phyloP scores from a whole-genome alignment of 2,888 invertebrate genomes.

The Catonia carolina region DNA sequence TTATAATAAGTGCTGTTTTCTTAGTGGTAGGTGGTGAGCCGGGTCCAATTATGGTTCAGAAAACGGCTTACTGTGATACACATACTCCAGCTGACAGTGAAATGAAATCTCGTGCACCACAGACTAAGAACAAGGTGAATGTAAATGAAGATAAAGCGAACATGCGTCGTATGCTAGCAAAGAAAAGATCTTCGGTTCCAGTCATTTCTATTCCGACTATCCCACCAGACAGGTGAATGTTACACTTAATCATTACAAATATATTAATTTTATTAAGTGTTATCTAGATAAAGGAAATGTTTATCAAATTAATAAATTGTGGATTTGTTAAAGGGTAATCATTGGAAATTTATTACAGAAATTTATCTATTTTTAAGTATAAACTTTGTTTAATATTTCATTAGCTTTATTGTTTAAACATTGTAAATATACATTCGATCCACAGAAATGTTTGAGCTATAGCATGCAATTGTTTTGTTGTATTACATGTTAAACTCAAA shows the following conservation, averaged over 20 bases:
- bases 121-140: not conserved
- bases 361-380: too few species aligned
- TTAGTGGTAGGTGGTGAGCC: constrained; percentile 28
- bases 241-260: too few species aligned
- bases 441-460: too few species aligned
- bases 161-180: constrained; percentile 76
- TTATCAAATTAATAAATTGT: not conserved
- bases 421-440: too few species aligned
- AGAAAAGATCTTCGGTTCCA: constrained; percentile 84
- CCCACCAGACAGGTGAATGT: constrained; percentile 58
- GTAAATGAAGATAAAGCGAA: constrained; percentile 27
- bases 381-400: too few species aligned
- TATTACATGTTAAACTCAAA: too few species aligned
- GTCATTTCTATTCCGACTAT: constrained; percentile 91
- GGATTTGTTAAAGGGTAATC: not conserved
- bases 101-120: not conserved
- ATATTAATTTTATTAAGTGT: not conserved
- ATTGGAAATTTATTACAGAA: too few species aligned
- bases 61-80: constrained; percentile 92
- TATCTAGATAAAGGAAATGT: not conserved
- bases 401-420: too few species aligned
- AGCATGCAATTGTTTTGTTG: too few species aligned
- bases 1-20: too few species aligned
- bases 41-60: constrained; percentile 77
- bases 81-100: constrained; percentile 73